Base-by-base conservation (phyloP, 23 tunicate genomes). In the Trididemnum clinides region DNA sequence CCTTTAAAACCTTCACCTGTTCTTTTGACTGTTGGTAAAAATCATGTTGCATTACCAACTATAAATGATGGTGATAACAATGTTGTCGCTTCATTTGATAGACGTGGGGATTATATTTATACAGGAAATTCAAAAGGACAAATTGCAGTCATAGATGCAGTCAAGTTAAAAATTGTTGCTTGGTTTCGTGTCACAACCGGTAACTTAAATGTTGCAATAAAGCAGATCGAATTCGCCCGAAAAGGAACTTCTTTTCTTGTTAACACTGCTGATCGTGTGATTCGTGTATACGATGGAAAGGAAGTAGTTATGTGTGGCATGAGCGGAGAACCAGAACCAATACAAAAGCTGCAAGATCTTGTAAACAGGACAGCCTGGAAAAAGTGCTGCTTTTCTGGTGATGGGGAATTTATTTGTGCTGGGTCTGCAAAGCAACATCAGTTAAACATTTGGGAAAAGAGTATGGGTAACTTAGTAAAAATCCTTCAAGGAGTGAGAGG, bases 401-500 rank as follows among this genome's bases (percentile, higher is more conserved):
- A 95, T 77, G 99, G 99, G 0, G 91, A 90, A 36, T 95, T 71
- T 65, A 87, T 95, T 12, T 95, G 99, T 58, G 99, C 95, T 39
- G 99, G 99, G 39, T 90, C 95, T 5, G 95, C 99, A n/a, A 95
- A 95, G 63, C 92, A 95, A 49, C 95, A 95, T 51, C 95, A 90
- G 35, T 62, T 95, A 0, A 86, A 87, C 39, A 86, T 95, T 30
- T 95, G 99, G 99, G 99, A 95, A 83, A 95, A 95, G 78, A 87
- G 85, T 65, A 33, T 82, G 29, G 99, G 95, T 22, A 95, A 90
- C 69, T 71, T 95, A 31, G 95, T 95, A 33, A 95, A 95, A 64
- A 95, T 90, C 19, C 74, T 95, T 50, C 95, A 95, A 51, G 99
- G 99, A 34, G 83, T 90, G 72, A 71, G 99, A 70, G 99, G 99